phyloP scores from a whole-genome alignment of 2,113 vertebrate genomes.

The Macrotus californicus region DNA sequence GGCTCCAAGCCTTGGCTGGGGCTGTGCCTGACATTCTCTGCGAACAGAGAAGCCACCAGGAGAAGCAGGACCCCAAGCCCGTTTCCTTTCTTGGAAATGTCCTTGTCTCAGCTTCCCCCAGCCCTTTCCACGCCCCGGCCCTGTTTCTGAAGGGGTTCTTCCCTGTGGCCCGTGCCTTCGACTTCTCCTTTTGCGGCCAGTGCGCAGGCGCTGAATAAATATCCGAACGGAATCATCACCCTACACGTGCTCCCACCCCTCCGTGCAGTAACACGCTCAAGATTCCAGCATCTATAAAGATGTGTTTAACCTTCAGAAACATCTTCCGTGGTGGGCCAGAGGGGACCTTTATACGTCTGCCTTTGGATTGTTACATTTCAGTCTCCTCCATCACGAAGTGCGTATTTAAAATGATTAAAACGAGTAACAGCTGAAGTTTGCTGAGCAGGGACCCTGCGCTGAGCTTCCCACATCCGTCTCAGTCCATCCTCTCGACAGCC shows the following conservation, averaged over 20 bases:
- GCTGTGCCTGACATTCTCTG: neutral
- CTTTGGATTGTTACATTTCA: neutral
- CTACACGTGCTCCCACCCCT: neutral
- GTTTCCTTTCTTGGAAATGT: neutral
- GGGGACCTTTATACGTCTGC: neutral
- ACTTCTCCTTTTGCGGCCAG: neutral
- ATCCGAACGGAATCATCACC: rapidly evolving
- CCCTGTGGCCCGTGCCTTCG: neutral
- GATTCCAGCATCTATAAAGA: no score
- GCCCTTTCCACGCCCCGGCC: rapidly evolving
- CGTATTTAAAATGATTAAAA: neutral
- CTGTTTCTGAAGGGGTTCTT: neutral
- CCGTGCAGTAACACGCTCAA: neutral
- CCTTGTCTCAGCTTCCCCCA: rapidly evolving
- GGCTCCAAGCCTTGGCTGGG: neutral
- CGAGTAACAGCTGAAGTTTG: neutral
- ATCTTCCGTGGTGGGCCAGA: neutral
- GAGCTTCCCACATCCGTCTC: neutral
- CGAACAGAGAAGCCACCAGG: neutral
- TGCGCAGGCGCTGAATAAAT: neutral
- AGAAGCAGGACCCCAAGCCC: neutral
- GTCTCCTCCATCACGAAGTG: neutral
- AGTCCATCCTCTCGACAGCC: neutral
- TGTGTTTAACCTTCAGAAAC: neutral
- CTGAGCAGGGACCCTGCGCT: neutral